phyloP scores from a whole-genome alignment of 2,888 invertebrate species.

The Rhingia campestris region DNA sequence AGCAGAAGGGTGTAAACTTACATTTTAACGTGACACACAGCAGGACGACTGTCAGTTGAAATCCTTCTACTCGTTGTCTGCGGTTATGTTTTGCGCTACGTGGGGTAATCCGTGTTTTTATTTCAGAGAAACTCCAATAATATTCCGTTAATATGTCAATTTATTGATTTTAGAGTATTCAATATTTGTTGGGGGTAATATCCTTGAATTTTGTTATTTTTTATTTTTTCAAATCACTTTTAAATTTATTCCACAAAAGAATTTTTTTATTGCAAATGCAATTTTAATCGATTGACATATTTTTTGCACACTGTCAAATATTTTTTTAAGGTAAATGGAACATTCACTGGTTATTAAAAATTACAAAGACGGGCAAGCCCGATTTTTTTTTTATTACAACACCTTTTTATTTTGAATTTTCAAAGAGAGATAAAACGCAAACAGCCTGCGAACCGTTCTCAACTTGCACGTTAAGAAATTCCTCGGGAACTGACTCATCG shows the following conservation, averaged over 20 bases:
- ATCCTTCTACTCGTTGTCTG: slow-evolving; percentile 40
- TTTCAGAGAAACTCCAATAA: background rate
- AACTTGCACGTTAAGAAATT: slow-evolving; percentile 67
- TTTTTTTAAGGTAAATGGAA: slow-evolving; percentile 5
- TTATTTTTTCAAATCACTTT: slow-evolving; percentile 12
- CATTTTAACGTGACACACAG: slow-evolving; percentile 57
- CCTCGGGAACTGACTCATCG: slow-evolving; percentile 71
- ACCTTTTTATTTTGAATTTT: slow-evolving; percentile 30
- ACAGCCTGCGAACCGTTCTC: slow-evolving; percentile 53
- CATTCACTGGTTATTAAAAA: background rate
- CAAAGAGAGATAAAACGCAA: background rate
- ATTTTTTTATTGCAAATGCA: background rate
- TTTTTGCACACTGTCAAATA: background rate
- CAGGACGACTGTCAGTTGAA: slow-evolving; percentile 38
- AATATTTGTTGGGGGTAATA: slow-evolving; percentile 30
- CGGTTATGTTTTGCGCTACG: slow-evolving; percentile 33
- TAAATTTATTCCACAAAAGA: background rate
- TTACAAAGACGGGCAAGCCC: slow-evolving; percentile 29
- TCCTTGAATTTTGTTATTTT: slow-evolving; percentile 41
- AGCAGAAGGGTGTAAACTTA: slow-evolving; percentile 52
- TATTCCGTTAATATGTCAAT: slow-evolving; percentile 45
- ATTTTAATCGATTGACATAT: slow-evolving; percentile 8
- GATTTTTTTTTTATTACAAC: slow-evolving; percentile 30
- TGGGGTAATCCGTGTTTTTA: slow-evolving; percentile 56
- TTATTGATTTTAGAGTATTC: slow-evolving; percentile 22